Evolutionary conservation across 2,113 vertebrate genomes (phyloP), one percentile per base, ranked within the genome.

Genomic region (Melanerpes aurifrons): DNA sequence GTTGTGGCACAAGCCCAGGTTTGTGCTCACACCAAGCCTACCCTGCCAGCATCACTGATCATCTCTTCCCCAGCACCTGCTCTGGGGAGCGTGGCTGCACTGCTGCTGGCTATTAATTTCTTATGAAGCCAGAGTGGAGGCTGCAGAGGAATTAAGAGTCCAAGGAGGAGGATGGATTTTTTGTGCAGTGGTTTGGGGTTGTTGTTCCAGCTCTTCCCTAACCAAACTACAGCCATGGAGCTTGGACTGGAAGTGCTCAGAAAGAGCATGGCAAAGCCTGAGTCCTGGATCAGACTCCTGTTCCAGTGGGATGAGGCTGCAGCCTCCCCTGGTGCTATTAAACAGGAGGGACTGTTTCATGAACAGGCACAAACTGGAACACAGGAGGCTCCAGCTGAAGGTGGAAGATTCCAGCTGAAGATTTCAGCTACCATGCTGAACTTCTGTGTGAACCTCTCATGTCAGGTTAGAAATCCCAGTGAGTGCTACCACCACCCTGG

Each of bases 401-500:
- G 21, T 18, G 48, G 21, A 18, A 50, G 21, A 21, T 21, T 45
- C 14, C 15, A 45, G 43, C 43, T 45, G 43, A 45, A 16, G 43
- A 45, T 45, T 45, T 45, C 43, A 45, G 43, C 43, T 28, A 28
- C 54, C 25, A 28, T 28, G 26, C 21, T 56, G 54, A 28, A 28
- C 28, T 56, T 56, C 26, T 26, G 25, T 56, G 13, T 56, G 14
- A 54, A 21, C 48, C 48, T 50, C 48, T 50, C 48, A 50, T 21
- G 7, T 0, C 0, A 54, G 25, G 35, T 16, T 4, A 47, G 35
- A 32, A 16, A 31, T 21, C 26, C 40, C 3, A 0, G 5, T 3
- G 22, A 31, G 35, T 21, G 14, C 10, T 10, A 2, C 40, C 57
- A 20, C 57, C 0, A 0, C 56, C 32, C 10, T 26, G 57, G 6